Evolutionary conservation across 2,888 invertebrate genomes (phyloP), one percentile per base, ranked within the genome.

Genomic region (Taphrorychus bicolor): DNA sequence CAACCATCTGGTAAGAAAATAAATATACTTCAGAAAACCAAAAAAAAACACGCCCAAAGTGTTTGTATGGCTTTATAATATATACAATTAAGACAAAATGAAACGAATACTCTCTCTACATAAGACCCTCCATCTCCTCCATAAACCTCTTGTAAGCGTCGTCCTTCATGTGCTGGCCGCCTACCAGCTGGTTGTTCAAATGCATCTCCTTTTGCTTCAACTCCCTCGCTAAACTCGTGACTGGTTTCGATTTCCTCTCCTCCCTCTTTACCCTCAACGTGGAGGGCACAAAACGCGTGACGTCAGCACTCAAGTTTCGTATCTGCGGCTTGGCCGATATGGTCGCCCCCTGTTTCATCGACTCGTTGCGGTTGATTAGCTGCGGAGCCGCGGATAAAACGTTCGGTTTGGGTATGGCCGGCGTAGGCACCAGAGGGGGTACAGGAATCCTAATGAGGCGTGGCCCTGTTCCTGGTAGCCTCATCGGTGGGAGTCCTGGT

Each of bases 71-170:
- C 40, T 54, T n/a, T 54, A n/a, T n/a, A n/a, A n/a, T n/a, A n/a
- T n/a, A n/a, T n/a, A n/a, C n/a, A n/a, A n/a, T n/a, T n/a, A n/a
- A n/a, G n/a, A n/a, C n/a, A n/a, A 51, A 24, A 59, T 11, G 14
- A 5, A 32, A 32, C 32, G 11, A 32, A 45, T 16, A 14, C 45
- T n/a, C n/a, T n/a, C 2, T 64, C 23, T 70, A 71, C 69, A 71
- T 69, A 16, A 71, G 41, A 4, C 61, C 61, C 79, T 97, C 92
- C 95, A 99, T 97, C 85, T 99, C 98, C 81, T 92, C 92, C 97
- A 99, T 98, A 81, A 99, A 99, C 82, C 96, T 95, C 86, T 96
- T 92, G 78, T 99, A 99, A 9, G 98, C 98, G 80, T 98, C 98
- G 80, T 98, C 98, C 81, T 98, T 98, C 65, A 93, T 96, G 66